These are phyloP conservation scores for Willisornis vidua DNA, from an alignment of 2,113 vertebrate genomes.

Conservation along the genomic window DNA sequence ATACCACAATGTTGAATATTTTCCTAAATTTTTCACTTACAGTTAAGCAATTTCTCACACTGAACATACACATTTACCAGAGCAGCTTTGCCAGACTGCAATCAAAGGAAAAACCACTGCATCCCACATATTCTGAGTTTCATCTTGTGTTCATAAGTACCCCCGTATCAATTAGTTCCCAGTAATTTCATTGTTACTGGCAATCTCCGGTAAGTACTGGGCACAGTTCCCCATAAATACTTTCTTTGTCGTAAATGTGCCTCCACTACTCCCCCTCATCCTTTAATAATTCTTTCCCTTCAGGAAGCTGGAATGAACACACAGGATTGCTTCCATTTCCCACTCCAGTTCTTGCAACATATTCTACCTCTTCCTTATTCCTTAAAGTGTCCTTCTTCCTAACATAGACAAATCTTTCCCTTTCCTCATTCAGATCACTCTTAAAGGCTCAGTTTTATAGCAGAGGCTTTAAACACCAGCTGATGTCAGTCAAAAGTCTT, in stretches of 20 bases:
- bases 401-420: neutral
- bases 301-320: neutral
- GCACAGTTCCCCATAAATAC: neutral
- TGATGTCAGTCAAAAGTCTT: neutral
- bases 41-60: neutral
- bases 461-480: neutral
- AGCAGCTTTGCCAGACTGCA: neutral
- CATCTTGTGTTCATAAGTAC: neutral
- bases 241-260: neutral
- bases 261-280: neutral
- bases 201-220: fast-evolving
- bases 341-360: neutral
- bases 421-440: neutral
- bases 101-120: neutral
- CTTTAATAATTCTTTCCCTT: neutral
- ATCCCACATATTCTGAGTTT: neutral
- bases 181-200: neutral
- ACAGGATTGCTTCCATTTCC: neutral
- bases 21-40: neutral
- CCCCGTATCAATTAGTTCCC: neutral
- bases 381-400: neutral
- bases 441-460: neutral
- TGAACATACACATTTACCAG: neutral
- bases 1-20: neutral
- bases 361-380: neutral